phyloP scores from a whole-genome alignment of 1,140 invertebrate species.

The Hyphantria cunea region DNA sequence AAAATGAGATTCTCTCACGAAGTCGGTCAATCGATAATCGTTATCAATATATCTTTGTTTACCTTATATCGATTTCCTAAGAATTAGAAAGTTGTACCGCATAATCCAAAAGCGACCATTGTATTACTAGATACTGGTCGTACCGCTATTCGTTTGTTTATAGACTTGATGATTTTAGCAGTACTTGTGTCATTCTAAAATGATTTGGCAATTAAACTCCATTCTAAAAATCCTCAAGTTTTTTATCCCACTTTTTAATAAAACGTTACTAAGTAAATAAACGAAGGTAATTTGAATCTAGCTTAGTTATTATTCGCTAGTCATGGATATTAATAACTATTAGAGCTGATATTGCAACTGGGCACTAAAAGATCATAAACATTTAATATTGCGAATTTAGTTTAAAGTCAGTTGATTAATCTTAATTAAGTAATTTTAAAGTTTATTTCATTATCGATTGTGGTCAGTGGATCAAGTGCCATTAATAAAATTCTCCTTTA shows the following conservation, averaged over 20 bases:
- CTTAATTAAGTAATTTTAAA: too few species aligned
- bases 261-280: too few species aligned
- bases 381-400: too few species aligned
- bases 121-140: constrained; percentile 9
- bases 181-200: background rate
- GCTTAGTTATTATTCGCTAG: background rate
- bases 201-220: background rate
- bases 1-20: constrained; percentile 27
- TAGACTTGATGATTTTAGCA: too few species aligned
- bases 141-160: constrained; percentile 4
- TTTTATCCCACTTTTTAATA: background rate
- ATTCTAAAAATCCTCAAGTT: background rate
- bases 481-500: too few species aligned
- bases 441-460: too few species aligned
- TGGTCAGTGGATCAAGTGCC: too few species aligned
- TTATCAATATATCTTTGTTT: constrained; percentile 34
- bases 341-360: background rate
- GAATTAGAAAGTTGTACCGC: constrained; percentile 34
- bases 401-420: too few species aligned
- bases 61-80: constrained; percentile 32
- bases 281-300: background rate
- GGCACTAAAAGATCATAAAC: background rate
- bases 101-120: constrained; percentile 12
- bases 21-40: constrained; percentile 25
- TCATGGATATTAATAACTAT: background rate